Conservation (phyloP, 1,140 invertebrate genomes). For the Papilio xuthus region DNA sequence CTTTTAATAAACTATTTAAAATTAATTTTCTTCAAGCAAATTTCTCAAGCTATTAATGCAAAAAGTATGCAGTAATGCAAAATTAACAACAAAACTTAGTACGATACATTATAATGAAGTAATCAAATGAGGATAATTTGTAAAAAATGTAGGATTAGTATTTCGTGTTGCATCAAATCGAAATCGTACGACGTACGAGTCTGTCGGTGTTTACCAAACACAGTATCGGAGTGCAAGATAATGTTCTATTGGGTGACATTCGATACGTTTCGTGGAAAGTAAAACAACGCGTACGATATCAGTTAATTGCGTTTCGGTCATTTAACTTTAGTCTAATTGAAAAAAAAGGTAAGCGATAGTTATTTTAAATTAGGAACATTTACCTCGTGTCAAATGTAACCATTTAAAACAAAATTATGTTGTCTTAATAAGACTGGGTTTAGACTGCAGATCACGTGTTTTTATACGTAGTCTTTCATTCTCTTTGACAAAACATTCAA, state of each 20-base stretch:
- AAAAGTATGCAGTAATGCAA: too few species aligned
- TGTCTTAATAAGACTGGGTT: too few species aligned
- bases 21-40: too few species aligned
- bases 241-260: conserved; percentile 17
- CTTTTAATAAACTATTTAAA: too few species aligned
- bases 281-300: conserved; percentile 36
- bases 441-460: too few species aligned
- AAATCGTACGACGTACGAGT: neutral
- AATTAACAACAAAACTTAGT: too few species aligned
- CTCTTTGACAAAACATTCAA: neutral
- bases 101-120: too few species aligned
- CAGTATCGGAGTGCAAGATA: conserved; percentile 21
- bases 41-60: too few species aligned
- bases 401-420: neutral
- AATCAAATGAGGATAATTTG: neutral
- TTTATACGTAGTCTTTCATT: too few species aligned
- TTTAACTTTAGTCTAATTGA: conserved; percentile 3
- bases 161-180: neutral
- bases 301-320: conserved; percentile 12
- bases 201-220: conserved; percentile 18
- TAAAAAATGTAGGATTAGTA: neutral
- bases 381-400: neutral
- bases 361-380: neutral
- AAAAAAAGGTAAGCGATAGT: conserved; percentile 9
- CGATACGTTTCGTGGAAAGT: conserved; percentile 34